Conservation (phyloP, 1,140 invertebrate species). For the Drosophila pruinosa region DNA sequence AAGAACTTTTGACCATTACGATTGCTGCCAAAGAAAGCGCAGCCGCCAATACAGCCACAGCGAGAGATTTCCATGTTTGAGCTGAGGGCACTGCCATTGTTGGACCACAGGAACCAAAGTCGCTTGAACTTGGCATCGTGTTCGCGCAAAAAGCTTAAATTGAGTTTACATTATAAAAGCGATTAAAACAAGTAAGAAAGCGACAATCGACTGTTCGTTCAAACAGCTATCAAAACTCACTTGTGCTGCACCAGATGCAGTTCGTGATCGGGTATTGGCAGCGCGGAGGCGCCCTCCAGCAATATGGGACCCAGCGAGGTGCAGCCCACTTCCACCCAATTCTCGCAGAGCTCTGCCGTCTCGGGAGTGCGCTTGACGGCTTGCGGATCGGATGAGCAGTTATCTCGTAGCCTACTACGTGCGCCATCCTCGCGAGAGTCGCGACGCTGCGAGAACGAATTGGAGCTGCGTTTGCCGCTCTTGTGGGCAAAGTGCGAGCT, state of each 20-base stretch:
- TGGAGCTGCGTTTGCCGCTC: slow-evolving; percentile 71
- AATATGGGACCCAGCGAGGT: slow-evolving; percentile 94
- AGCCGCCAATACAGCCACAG: slow-evolving; percentile 98
- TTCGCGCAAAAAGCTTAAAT: slow-evolving; percentile 89
- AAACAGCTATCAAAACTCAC: no score
- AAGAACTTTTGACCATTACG: slow-evolving; percentile 94
- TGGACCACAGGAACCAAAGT: slow-evolving; percentile 97
- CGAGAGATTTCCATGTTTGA: slow-evolving; percentile 83
- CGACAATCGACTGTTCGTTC: no score
- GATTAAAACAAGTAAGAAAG: no score
- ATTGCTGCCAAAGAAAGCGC: slow-evolving; percentile 96
- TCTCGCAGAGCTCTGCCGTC: slow-evolving; percentile 83
- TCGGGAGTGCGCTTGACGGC: slow-evolving; percentile 61
- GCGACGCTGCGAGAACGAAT: slow-evolving; percentile 72
- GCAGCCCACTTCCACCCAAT: slow-evolving; percentile 97
- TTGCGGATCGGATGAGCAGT: slow-evolving; percentile 60
- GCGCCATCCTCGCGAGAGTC: slow-evolving; percentile 72
- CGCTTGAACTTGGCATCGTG: slow-evolving; percentile 95
- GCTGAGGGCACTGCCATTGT: slow-evolving; percentile 83
- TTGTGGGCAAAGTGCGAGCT: slow-evolving; percentile 45
- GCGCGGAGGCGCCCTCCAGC: slow-evolving; percentile 95
- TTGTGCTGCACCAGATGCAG: slow-evolving; percentile 91
- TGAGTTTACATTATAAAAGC: no score
- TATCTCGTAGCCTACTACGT: slow-evolving; percentile 66
- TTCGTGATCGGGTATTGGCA: slow-evolving; percentile 89